phyloP scores from a whole-genome alignment of 2,797 vertebrate genomes.

The Coregonus ussuriensis region DNA sequence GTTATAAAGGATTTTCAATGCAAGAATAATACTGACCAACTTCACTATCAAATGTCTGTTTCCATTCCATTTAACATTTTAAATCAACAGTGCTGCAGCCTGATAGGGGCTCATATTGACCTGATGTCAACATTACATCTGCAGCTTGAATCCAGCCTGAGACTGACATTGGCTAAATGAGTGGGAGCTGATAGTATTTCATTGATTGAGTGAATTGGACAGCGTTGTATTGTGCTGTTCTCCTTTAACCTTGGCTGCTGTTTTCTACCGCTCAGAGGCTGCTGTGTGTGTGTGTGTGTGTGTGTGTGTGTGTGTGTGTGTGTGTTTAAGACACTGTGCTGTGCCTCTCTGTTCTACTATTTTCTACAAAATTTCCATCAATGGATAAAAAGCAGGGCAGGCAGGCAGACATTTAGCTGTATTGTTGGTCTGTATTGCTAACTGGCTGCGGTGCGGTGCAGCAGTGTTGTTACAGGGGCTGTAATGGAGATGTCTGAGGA shows the following conservation, averaged over 20 bases:
- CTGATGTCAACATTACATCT: not conserved
- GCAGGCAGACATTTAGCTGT: slow-evolving; percentile 9
- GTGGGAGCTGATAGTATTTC: slow-evolving; percentile 47
- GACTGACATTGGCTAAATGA: not conserved
- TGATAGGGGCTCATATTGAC: not conserved
- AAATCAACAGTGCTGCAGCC: not conserved
- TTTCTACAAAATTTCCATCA: slow-evolving; percentile 49
- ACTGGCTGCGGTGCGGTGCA: slow-evolving; percentile 55
- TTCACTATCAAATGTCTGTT: not conserved
- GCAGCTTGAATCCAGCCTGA: not conserved
- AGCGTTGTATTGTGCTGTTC: slow-evolving; percentile 43
- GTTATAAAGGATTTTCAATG: no score
- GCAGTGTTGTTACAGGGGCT: slow-evolving; percentile 53
- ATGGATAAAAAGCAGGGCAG: slow-evolving; percentile 20
- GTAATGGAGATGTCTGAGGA: slow-evolving; percentile 67
- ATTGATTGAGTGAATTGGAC: slow-evolving; percentile 42
- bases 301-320: not conserved
- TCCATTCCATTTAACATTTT: not conserved
- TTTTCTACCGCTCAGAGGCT: not conserved
- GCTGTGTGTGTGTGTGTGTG: slow-evolving; percentile 9
- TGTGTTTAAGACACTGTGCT: not conserved
- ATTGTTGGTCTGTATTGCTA: slow-evolving; percentile 45
- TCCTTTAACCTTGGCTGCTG: slow-evolving; percentile 33
- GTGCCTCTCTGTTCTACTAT: not conserved
- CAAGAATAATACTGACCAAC: not conserved